Evolutionary conservation across 2,888 invertebrate species (phyloP), one percentile per base, ranked within the genome.

Genomic region (Lutraria lutraria): DNA sequence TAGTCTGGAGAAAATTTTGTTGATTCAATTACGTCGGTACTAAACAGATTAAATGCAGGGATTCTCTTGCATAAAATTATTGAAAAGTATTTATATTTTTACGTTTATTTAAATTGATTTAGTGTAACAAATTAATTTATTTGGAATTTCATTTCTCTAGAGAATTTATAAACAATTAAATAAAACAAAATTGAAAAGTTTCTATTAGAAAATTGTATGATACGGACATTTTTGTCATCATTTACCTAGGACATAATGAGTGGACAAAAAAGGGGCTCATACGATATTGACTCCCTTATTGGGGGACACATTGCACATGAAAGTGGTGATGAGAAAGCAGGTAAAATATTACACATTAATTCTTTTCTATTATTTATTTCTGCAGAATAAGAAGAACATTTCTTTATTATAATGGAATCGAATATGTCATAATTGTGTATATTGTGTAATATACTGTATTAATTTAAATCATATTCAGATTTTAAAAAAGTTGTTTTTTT

Each of bases 271-370:
- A 83, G 84, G 52, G 83, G 79, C 31, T 83, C 83, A 12, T 88
- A 88, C 56, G 87, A 88, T n/a, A 88, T 88, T 19, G 87, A 83
- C 25, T 83, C 87, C 19, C 43, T 88, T 19, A 88, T 88, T 29
- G 83, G 87, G 1, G 43, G 25, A 12, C 15, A 15, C 4, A 21
- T 25, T 34, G 34, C 31, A 3, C 76, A 76, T 16, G 34, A 34
- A 13, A 76, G 76, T 31, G 76, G 31, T 2, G 76, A 34, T 12
- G 76, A 76, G 0, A 76, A 76, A 76, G 16, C 76, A 76, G 76
- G 76, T 76, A 76, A 63, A 0, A 56, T 19, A 12, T 6, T 56
- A 3, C 2, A n/a, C n/a, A n/a, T n/a, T n/a, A 56, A 56, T 56
- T 6, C 3, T 16, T 6, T 56, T 56, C 12, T 43, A 2, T 43